Conservation (phyloP, 2,888 invertebrate genomes). For the Eupithecia inturbata region DNA sequence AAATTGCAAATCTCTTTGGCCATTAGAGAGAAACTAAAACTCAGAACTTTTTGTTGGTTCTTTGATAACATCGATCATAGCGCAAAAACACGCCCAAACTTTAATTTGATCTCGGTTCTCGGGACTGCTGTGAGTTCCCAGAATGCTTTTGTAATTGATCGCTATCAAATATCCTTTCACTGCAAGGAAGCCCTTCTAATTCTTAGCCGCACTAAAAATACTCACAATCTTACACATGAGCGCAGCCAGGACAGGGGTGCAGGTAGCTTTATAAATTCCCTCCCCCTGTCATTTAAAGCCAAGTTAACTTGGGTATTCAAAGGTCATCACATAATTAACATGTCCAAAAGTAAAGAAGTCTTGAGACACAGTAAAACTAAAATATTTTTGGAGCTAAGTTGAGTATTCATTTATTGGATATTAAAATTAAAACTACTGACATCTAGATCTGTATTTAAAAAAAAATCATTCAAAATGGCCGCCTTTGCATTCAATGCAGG, state of each 20-base stretch:
- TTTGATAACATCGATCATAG: neutral
- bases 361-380: too few species aligned
- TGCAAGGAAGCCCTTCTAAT: constrained; percentile 55
- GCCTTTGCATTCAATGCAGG: too few species aligned
- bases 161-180: constrained; percentile 38
- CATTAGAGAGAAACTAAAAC: constrained; percentile 12
- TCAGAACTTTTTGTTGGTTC: neutral
- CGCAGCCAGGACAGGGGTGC: neutral
- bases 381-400: too few species aligned
- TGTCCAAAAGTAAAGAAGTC: too few species aligned
- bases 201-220: constrained; percentile 40
- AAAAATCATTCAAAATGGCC: too few species aligned
- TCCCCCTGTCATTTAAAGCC: constrained; percentile 7
- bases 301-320: neutral
- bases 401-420: too few species aligned
- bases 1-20: constrained; percentile 18
- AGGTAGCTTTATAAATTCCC: neutral
- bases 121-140: constrained; percentile 5
- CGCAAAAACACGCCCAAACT: constrained; percentile 16
- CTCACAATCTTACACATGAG: constrained; percentile 34
- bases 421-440: too few species aligned
- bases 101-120: constrained; percentile 13
- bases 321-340: neutral
- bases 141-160: constrained; percentile 28
- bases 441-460: too few species aligned